Evolutionary conservation across 2,113 vertebrate genomes (phyloP).

Genomic region (Polyodon spathula): DNA sequence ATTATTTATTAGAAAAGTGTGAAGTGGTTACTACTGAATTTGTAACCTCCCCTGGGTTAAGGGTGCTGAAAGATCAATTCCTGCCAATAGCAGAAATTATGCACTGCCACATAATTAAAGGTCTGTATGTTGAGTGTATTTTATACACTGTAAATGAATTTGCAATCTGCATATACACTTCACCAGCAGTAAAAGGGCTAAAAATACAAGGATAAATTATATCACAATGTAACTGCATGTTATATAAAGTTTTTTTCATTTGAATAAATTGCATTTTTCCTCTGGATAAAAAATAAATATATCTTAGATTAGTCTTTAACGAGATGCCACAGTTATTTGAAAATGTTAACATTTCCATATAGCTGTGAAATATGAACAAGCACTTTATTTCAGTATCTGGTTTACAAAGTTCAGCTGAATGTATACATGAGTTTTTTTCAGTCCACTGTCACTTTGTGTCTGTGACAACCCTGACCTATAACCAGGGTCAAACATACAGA

Average conservation of each 20-base stretch:
- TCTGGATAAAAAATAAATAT: constrained; percentile 45
- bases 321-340: constrained; percentile 37
- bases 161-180: not conserved
- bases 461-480: constrained; percentile 12
- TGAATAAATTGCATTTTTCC: constrained; percentile 37
- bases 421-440: not conserved
- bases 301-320: constrained; percentile 48
- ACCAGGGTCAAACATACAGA: constrained; percentile 21
- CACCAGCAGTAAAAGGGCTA: constrained; percentile 9
- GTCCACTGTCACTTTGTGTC: constrained; percentile 14
- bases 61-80: constrained; percentile 11
- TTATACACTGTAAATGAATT: constrained; percentile 4
- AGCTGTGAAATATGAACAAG: constrained; percentile 53
- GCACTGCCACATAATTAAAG: constrained; percentile 15
- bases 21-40: constrained; percentile 16
- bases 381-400: too few relatives aligned
- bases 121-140: constrained; percentile 9
- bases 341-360: constrained; percentile 51
- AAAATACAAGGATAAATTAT: constrained; percentile 15
- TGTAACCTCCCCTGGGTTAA: constrained; percentile 13
- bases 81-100: constrained; percentile 14
- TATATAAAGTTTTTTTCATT: constrained; percentile 30
- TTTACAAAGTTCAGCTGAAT: not conserved
- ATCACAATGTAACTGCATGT: not conserved
- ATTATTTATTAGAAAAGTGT: constrained; percentile 14